A percentile compares a stretch with the other conserved stretches of the same genome.
phyloP scores from a whole-genome alignment of 2,797 vertebrate genomes.

The Phoebastria nigripes region DNA sequence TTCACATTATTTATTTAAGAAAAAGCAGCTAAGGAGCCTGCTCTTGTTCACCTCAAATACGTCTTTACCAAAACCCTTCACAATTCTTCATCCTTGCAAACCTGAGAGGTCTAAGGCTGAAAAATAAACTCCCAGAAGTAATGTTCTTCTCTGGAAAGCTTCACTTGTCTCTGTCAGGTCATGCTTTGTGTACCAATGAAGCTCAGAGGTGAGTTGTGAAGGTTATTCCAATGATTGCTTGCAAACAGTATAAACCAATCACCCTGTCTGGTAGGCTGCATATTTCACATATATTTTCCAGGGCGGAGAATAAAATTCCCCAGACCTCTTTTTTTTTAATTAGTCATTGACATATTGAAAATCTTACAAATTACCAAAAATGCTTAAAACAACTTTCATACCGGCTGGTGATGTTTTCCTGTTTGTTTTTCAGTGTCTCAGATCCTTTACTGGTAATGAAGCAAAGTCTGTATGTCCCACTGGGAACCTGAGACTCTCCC shows the following conservation, averaged over 20 bases:
- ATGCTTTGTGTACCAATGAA: not conserved
- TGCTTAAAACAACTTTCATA: not conserved
- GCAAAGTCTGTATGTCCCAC: not conserved
- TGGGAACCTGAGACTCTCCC: not conserved
- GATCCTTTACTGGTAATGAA: not conserved
- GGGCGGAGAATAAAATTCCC: not conserved
- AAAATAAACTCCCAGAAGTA: not conserved
- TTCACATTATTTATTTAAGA: conserved; percentile 13
- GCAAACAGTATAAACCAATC: not conserved
- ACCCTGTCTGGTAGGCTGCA: not conserved
- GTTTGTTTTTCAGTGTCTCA: not conserved
- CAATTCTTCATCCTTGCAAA: not conserved
- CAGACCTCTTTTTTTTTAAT: not conserved
- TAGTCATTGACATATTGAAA: not conserved
- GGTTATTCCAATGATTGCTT: not conserved
- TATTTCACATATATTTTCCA: not conserved
- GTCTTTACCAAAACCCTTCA: not conserved
- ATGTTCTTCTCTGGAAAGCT: not conserved
- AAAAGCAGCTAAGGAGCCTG: not conserved
- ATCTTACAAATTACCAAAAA: not conserved
- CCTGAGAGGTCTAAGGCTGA: not conserved
- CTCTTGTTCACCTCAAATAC: not conserved
- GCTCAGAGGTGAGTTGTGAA: not conserved
- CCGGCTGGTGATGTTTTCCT: not conserved
- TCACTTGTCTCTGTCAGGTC: not conserved